phyloP scores from a whole-genome alignment of 2,888 invertebrate species.

The Dryadula phaetusa region DNA sequence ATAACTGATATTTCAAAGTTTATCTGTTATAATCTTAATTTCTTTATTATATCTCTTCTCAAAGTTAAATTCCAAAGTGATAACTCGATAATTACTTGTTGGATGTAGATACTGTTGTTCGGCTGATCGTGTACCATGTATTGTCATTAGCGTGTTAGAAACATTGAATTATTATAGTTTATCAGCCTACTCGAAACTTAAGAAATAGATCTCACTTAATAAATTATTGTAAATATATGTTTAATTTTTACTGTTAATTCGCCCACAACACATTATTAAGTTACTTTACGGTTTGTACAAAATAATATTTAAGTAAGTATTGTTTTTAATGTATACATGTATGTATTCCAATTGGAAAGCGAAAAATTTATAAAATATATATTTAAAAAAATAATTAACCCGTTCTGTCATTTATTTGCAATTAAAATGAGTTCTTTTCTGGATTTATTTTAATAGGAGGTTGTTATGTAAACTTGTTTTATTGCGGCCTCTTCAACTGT shows the following conservation, averaged over 20 bases:
- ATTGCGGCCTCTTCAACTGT: constrained; percentile 46
- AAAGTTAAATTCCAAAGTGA: constrained; percentile 49
- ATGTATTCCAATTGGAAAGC: not conserved
- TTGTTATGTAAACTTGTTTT: constrained; percentile 42
- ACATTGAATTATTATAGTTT: constrained; percentile 42
- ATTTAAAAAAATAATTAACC: not conserved
- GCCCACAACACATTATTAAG: not conserved
- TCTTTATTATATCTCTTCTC: constrained; percentile 66
- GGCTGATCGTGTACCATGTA: constrained; percentile 44
- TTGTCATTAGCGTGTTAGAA: constrained; percentile 37
- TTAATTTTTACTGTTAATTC: constrained; percentile 15
- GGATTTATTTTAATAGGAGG: constrained; percentile 10
- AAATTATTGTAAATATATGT: not conserved
- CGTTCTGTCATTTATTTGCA: not conserved
- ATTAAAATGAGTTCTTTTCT: constrained; percentile 4
- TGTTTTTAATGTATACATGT: not conserved
- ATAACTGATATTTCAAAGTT: constrained; percentile 64
- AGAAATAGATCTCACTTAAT: constrained; percentile 17
- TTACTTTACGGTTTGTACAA: not conserved
- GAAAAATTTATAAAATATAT: not conserved
- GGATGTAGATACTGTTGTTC: constrained; percentile 45
- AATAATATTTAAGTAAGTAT: not conserved
- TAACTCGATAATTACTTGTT: constrained; percentile 50
- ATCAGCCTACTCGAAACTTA: constrained; percentile 40
- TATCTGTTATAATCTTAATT: constrained; percentile 72